These are phyloP conservation scores for Hoplostethus atlanticus DNA, from an alignment of 2,797 vertebrate genomes.

Conservation along the genomic window DNA sequence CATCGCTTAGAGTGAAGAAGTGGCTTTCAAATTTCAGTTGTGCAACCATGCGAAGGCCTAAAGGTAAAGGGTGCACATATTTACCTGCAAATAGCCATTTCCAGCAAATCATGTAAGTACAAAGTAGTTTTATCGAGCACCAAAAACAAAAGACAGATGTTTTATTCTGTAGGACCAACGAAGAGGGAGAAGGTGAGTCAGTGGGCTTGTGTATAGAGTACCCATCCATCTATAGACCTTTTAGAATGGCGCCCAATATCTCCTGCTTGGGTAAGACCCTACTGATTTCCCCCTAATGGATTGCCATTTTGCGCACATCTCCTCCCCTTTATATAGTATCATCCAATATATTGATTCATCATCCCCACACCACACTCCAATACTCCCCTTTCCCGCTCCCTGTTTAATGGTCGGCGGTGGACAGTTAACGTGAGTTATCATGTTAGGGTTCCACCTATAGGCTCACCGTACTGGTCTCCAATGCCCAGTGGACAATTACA, in stretches of 20 bases:
- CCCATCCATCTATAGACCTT: slow-evolving; percentile 43
- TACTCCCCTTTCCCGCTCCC: slow-evolving; percentile 32
- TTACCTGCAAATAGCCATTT: slow-evolving; percentile 1
- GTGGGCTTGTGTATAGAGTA: slow-evolving; percentile 12
- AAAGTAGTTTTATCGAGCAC: slow-evolving; percentile 26
- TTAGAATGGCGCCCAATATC: slow-evolving; percentile 36
- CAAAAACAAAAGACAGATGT: slow-evolving; percentile 11
- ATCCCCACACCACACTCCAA: slow-evolving; percentile 53
- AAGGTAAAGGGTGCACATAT: background rate
- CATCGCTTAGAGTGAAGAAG: slow-evolving; percentile 32
- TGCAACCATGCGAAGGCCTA: slow-evolving; percentile 7
- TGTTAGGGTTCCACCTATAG: slow-evolving; percentile 58
- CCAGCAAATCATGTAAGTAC: background rate
- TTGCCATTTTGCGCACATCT: slow-evolving; percentile 52
- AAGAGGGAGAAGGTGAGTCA: slow-evolving; percentile 29
- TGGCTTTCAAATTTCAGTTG: slow-evolving; percentile 19
- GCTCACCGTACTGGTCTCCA: slow-evolving; percentile 61
- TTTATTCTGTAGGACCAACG: slow-evolving; percentile 30
- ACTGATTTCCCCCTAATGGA: slow-evolving; percentile 65
- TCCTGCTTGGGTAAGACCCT: slow-evolving; percentile 34
- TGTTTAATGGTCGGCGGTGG: slow-evolving; percentile 71
- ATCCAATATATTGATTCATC: slow-evolving; percentile 79
- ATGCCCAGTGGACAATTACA: slow-evolving; percentile 77
- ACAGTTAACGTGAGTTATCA: slow-evolving; percentile 80
- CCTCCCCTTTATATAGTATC: slow-evolving; percentile 64